Evolutionary conservation across 2,888 invertebrate species (phyloP).

Genomic region (Oxyteleia sp.): DNA sequence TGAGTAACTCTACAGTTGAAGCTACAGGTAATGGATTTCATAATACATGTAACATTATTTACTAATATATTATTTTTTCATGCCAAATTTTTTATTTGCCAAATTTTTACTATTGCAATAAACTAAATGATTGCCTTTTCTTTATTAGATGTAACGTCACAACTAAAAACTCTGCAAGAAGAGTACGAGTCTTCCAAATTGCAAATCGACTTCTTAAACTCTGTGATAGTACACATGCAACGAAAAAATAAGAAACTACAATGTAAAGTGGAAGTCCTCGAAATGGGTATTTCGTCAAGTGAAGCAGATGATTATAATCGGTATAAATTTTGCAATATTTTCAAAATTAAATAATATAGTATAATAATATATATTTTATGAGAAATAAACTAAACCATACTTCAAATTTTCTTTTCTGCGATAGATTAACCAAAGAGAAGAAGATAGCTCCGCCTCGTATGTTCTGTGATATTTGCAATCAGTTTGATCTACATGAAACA

Average conservation of each 20-base stretch:
- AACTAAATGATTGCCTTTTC: too few species aligned
- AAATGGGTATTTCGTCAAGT: slow-evolving; percentile 89
- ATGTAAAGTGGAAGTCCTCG: slow-evolving; percentile 93
- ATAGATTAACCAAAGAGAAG: slow-evolving; percentile 81
- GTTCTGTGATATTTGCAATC: slow-evolving; percentile 99
- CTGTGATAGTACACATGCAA: slow-evolving; percentile 98
- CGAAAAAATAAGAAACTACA: slow-evolving; percentile 95
- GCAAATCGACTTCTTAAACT: slow-evolving; percentile 97
- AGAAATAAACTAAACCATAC: too few species aligned
- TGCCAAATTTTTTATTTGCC: too few species aligned
- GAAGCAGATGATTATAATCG: slow-evolving; percentile 88
- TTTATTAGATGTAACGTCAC: slow-evolving; percentile 32
- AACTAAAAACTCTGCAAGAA: slow-evolving; percentile 87
- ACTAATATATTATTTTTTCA: slow-evolving; percentile 9
- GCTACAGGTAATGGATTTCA: slow-evolving; percentile 76
- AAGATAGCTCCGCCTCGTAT: slow-evolving; percentile 92
- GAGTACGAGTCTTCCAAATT: slow-evolving; percentile 91
- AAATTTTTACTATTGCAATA: too few species aligned
- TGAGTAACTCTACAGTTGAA: slow-evolving; percentile 72
- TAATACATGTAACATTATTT: slow-evolving; percentile 75
- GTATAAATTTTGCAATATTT: slow-evolving; percentile 81
- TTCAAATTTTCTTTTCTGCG: slow-evolving; percentile 5
- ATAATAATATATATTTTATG: neutral
- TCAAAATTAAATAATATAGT: neutral
- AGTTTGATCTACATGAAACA: slow-evolving; percentile 98